Conservation (phyloP, 2,888 invertebrate species). For the Euplagia quadripunctaria region DNA sequence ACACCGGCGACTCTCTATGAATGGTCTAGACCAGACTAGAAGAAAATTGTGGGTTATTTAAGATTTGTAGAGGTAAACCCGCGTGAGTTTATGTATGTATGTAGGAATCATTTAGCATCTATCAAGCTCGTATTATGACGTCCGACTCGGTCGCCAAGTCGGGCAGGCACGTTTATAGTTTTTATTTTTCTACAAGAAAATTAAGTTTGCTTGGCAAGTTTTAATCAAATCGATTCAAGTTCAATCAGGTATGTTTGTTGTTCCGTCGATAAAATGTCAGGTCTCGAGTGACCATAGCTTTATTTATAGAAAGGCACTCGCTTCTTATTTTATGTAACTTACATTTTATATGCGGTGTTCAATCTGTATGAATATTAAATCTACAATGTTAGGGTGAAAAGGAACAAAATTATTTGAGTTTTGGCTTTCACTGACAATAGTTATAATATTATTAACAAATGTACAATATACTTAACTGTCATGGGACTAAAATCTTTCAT, state of each 20-base stretch:
- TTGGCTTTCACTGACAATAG: too few relatives aligned
- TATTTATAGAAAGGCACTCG: background rate
- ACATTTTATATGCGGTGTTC: background rate
- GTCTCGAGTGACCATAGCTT: conserved; percentile 5
- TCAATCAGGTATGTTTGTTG: conserved; percentile 11
- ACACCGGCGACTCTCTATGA: too few relatives aligned
- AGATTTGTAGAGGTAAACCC: too few relatives aligned
- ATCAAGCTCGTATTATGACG: background rate
- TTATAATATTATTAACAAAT: too few relatives aligned
- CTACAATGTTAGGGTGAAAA: background rate
- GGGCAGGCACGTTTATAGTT: background rate
- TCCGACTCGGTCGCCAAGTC: background rate
- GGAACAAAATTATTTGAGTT: background rate
- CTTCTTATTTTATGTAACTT: background rate
- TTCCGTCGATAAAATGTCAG: conserved; percentile 5
- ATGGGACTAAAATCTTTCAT: too few relatives aligned
- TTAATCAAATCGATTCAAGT: conserved; percentile 10
- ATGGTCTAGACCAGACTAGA: too few relatives aligned
- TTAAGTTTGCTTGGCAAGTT: conserved; percentile 7
- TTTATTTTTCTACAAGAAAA: conserved; percentile 9
- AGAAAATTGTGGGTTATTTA: too few relatives aligned
- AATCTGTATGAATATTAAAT: background rate
- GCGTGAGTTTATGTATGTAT: background rate
- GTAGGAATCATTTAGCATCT: background rate
- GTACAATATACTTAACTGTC: too few relatives aligned